phyloP scores from a whole-genome alignment of 2,888 invertebrate species.

The Ormyrus pomaceus region DNA sequence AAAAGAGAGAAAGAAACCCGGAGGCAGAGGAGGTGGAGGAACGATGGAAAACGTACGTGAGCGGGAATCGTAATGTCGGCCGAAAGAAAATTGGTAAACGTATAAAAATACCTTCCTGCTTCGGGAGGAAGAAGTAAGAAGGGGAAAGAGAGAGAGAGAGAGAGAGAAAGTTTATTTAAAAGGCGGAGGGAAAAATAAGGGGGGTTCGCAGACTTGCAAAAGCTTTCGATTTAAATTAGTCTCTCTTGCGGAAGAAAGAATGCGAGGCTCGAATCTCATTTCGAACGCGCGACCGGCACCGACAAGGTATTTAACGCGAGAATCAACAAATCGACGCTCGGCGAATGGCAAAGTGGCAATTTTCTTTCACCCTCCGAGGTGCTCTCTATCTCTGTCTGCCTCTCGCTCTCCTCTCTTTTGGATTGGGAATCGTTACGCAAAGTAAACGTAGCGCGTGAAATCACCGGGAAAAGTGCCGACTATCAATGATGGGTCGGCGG shows the following conservation, averaged over 20 bases:
- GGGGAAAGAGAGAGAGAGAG: conserved; percentile 13
- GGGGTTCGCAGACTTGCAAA: background rate
- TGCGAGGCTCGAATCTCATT: conserved; percentile 42
- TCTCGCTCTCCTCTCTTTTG: background rate
- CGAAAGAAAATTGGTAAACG: background rate
- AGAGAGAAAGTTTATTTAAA: conserved; percentile 33
- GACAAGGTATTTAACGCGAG: background rate
- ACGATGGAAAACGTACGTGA: conserved; percentile 56
- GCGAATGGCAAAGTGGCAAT: conserved; percentile 25
- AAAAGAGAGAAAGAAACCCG: background rate
- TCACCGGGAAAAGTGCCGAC: conserved; percentile 5
- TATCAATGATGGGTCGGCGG: background rate
- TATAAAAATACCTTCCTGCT: conserved; percentile 4
- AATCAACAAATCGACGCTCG: conserved; percentile 26
- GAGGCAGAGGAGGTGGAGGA: background rate
- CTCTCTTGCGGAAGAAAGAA: conserved; percentile 7
- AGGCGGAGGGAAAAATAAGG: conserved; percentile 39
- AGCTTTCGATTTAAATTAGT: conserved; percentile 51
- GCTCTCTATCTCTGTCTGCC: too few species aligned
- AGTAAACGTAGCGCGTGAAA: background rate
- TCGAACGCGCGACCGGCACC: background rate
- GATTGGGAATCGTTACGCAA: conserved; percentile 18
- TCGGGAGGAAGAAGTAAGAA: conserved; percentile 34
- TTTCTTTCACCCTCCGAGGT: background rate
- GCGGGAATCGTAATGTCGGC: conserved; percentile 53